Percentiles rank a stretch among this genome's conserved stretches.
These are phyloP conservation scores for Cecidostiba fungosa DNA, from an alignment of 2,888 invertebrate genomes.

Conservation along the genomic window DNA sequence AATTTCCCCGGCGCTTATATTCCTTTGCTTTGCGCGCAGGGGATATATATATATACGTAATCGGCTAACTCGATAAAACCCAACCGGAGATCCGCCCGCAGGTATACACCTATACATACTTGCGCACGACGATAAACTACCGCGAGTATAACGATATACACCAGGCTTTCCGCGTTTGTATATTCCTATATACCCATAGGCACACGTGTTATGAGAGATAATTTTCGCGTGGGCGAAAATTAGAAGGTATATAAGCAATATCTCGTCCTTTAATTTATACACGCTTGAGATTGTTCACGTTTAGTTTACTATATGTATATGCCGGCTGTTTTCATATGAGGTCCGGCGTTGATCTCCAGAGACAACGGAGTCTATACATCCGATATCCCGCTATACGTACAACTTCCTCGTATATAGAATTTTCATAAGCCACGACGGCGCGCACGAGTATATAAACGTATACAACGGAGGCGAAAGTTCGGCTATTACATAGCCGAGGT, in stretches of 20 bases:
- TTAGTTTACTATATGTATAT: background rate
- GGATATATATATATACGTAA: no score
- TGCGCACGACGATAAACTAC: background rate
- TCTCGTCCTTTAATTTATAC: no score
- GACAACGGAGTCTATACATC: background rate
- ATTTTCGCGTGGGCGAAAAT: background rate
- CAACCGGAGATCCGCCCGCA: background rate
- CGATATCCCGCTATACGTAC: background rate
- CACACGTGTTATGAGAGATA: background rate
- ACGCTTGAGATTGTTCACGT: background rate
- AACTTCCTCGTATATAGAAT: background rate
- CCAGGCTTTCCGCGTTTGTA: background rate
- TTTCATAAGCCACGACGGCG: background rate
- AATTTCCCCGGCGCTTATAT: background rate
- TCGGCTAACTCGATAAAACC: conserved; percentile 19
- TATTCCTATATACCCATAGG: background rate
- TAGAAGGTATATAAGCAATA: no score
- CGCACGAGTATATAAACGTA: background rate
- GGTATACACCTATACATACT: background rate
- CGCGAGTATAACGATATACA: background rate
- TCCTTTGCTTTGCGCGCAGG: background rate
- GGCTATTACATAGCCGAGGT: conserved; percentile 38
- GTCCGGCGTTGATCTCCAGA: no score
- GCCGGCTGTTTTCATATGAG: no score
- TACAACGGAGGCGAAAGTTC: conserved; percentile 55